These are phyloP conservation scores for Marasmarcha lunaedactyla DNA, from an alignment of 2,888 invertebrate species.

Conservation along the genomic window DNA sequence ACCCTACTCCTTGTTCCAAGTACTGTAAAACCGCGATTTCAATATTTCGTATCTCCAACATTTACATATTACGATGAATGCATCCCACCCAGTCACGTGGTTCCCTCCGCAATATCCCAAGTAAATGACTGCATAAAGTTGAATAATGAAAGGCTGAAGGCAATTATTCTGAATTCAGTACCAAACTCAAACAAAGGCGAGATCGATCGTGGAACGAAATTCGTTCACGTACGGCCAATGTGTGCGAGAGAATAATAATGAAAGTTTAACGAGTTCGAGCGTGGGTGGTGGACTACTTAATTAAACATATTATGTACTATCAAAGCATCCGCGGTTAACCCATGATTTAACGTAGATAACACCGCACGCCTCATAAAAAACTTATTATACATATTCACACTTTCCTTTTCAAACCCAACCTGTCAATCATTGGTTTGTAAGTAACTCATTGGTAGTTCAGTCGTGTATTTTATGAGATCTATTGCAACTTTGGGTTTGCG, in stretches of 20 bases:
- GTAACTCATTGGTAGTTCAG: neutral
- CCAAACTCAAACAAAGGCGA: slow-evolving; percentile 67
- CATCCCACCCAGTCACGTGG: slow-evolving; percentile 63
- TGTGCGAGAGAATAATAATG: slow-evolving; percentile 61
- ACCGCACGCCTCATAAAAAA: neutral
- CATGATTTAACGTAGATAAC: neutral
- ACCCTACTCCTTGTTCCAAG: slow-evolving; percentile 6
- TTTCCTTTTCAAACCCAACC: neutral
- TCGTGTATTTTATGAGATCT: neutral
- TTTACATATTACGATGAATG: slow-evolving; percentile 68
- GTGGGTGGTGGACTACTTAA: slow-evolving; percentile 39
- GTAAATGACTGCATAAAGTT: slow-evolving; percentile 69
- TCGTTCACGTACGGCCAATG: slow-evolving; percentile 65
- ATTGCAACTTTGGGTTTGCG: neutral
- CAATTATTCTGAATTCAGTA: slow-evolving; percentile 68
- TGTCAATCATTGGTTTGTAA: neutral
- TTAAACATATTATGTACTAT: slow-evolving; percentile 54
- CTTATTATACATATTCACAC: neutral
- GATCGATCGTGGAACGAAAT: slow-evolving; percentile 63
- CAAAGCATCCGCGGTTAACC: slow-evolving; percentile 29
- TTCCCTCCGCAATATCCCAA: slow-evolving; percentile 64
- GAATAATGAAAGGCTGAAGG: slow-evolving; percentile 69
- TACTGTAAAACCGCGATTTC: slow-evolving; percentile 49
- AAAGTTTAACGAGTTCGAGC: slow-evolving; percentile 60
- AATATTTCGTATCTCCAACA: slow-evolving; percentile 59